Percentiles rank a stretch among this genome's conserved stretches.
These are phyloP conservation scores for Noctua pronuba DNA, from an alignment of 2,888 invertebrate genomes.

Conservation along the genomic window DNA sequence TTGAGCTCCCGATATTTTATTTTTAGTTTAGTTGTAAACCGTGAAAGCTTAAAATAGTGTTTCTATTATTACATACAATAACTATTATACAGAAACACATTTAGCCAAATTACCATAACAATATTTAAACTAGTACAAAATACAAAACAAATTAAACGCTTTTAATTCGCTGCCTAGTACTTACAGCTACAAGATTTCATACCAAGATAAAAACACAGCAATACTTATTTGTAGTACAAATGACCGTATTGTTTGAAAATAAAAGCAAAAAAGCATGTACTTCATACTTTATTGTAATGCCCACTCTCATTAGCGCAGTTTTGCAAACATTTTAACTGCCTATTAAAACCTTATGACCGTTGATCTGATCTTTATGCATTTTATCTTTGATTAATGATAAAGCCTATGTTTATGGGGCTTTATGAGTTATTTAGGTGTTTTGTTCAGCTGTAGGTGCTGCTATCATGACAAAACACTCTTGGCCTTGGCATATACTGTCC, in stretches of 20 bases:
- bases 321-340: conserved; percentile 66
- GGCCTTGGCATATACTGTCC: background rate
- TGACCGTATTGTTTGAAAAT: conserved; percentile 58
- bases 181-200: conserved; percentile 22
- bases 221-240: conserved; percentile 59
- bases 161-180: conserved; percentile 2
- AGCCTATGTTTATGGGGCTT: conserved; percentile 32
- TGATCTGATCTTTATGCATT: conserved; percentile 59
- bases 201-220: conserved; percentile 44
- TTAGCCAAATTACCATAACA: background rate
- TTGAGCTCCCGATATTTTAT: too few species aligned
- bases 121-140: background rate
- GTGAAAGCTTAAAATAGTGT: too few species aligned
- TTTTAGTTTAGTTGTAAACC: too few species aligned
- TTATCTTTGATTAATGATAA: conserved; percentile 62
- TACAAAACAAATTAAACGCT: conserved; percentile 2
- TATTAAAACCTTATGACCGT: conserved; percentile 62
- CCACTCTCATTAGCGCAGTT: conserved; percentile 59
- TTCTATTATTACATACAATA: too few species aligned
- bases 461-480: background rate
- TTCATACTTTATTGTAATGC: conserved; percentile 60
- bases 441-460: background rate
- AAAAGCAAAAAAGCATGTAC: conserved; percentile 51
- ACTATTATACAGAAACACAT: background rate
- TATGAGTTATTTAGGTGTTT: conserved; percentile 8